These are phyloP conservation scores for Otolemur crassicaudatus DNA, from an alignment of 2,797 vertebrate genomes.

Conservation along the genomic window DNA sequence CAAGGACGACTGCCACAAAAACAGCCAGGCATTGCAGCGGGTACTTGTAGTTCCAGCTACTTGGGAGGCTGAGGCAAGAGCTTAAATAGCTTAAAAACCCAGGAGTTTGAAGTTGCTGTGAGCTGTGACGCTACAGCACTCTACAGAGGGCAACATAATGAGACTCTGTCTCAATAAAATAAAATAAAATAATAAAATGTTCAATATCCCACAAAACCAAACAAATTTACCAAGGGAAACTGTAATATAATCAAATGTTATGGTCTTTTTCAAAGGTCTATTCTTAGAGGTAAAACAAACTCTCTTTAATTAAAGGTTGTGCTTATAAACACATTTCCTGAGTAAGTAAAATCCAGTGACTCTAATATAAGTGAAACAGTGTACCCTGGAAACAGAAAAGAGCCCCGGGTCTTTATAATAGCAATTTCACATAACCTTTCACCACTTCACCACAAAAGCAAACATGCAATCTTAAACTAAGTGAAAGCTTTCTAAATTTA, in stretches of 20 bases:
- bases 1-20: no score
- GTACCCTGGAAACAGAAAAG: constrained; percentile 78
- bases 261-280: constrained; percentile 79
- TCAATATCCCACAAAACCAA: constrained; percentile 16
- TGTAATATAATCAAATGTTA: constrained; percentile 61
- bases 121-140: no score
- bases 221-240: constrained; percentile 62
- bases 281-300: constrained; percentile 85
- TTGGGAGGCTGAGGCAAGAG: no score
- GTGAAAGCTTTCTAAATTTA: constrained; percentile 90
- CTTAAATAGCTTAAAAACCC: no score
- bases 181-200: no score
- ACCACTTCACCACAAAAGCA: constrained; percentile 83
- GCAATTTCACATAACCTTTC: constrained; percentile 83
- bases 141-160: no score
- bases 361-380: constrained; percentile 79
- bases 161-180: no score
- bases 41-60: no score
- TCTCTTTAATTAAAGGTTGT: constrained; percentile 87
- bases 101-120: no score
- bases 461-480: constrained; percentile 83
- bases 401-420: constrained; percentile 77
- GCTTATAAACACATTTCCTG: constrained; percentile 81
- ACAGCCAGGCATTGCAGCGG: no score
- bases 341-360: constrained; percentile 84